phyloP scores from a whole-genome alignment of 1,140 invertebrate genomes.

The Pygmarrhopalites habei region DNA sequence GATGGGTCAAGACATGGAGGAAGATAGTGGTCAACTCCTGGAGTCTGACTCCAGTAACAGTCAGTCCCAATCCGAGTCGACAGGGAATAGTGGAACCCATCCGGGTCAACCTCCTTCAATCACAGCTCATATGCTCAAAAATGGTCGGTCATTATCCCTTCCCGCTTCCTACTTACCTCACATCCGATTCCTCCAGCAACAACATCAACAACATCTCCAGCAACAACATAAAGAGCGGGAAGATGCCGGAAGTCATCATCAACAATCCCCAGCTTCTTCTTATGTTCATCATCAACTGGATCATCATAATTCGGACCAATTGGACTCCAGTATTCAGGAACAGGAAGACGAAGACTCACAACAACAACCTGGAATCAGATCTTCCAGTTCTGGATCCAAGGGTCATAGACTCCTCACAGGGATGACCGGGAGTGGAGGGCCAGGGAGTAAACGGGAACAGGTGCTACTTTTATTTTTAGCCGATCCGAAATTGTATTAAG shows the following conservation, averaged over 20 bases:
- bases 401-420: background rate
- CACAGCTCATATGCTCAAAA: no score
- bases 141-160: background rate
- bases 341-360: background rate
- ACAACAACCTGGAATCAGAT: background rate
- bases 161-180: background rate
- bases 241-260: background rate
- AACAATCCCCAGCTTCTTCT: no score
- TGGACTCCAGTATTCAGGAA: background rate
- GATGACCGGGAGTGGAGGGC: background rate
- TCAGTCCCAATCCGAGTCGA: background rate
- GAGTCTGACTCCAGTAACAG: constrained; percentile 5
- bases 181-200: background rate
- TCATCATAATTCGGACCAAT: no score
- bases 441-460: background rate
- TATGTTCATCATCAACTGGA: no score
- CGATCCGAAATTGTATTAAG: no score
- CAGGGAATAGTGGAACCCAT: background rate
- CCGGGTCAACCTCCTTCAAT: no score
- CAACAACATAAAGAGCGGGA: background rate
- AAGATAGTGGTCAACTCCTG: constrained; percentile 8
- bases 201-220: background rate
- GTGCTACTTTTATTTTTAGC: background rate
- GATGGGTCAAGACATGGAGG: constrained; percentile 1
- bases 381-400: background rate